Evolutionary conservation across 2,113 vertebrate genomes (phyloP).

Genomic region (Otocyon megalotis): DNA sequence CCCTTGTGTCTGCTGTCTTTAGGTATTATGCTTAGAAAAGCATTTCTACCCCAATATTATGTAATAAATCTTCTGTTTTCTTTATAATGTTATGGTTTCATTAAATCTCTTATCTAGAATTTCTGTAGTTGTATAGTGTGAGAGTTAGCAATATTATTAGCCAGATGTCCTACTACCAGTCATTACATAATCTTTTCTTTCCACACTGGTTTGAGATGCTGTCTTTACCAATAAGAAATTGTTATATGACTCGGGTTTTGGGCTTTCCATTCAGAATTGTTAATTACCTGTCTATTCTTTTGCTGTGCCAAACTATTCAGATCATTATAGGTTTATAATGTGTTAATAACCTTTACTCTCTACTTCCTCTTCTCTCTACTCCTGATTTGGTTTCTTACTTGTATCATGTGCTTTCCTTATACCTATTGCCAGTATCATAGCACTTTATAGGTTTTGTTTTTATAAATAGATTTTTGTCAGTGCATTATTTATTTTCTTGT

Average conservation of each 20-base stretch:
- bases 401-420: not conserved
- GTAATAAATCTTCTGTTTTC: slow-evolving; percentile 2
- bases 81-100: not conserved
- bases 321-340: not conserved
- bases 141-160: not conserved
- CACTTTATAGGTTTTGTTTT: not conserved
- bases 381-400: not conserved
- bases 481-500: not conserved
- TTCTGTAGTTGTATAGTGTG: not conserved
- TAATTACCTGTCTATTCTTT: not conserved
- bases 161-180: not conserved
- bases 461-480: not conserved
- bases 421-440: not conserved
- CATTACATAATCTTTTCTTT: not conserved
- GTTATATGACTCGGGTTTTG: not conserved
- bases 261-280: not conserved
- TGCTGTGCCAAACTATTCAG: not conserved
- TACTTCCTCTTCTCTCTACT: not conserved
- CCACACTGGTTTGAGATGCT: not conserved
- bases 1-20: not conserved
- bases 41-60: not conserved
- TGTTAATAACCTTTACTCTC: not conserved
- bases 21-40: not conserved
- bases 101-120: not conserved
- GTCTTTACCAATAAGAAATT: not conserved